These are phyloP conservation scores for Silvanus unidentatus DNA, from an alignment of 2,888 invertebrate genomes.

Conservation along the genomic window DNA sequence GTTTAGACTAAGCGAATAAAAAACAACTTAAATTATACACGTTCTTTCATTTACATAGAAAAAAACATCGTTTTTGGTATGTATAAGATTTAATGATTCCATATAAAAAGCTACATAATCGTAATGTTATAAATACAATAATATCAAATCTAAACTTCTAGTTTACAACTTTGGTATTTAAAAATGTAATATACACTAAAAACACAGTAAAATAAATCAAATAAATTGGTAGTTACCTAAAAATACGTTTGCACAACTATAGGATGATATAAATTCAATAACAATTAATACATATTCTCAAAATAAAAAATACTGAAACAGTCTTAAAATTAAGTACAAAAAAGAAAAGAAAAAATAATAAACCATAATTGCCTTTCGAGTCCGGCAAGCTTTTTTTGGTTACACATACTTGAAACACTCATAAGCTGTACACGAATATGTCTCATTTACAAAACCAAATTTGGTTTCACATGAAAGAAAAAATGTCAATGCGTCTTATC, in stretches of 20 bases:
- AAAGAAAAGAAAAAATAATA: too few species aligned
- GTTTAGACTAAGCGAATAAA: conserved; percentile 2
- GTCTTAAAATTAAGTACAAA: conserved; percentile 19
- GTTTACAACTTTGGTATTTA: conserved; percentile 27
- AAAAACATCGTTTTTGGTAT: neutral
- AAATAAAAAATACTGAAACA: conserved; percentile 2
- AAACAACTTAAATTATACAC: neutral
- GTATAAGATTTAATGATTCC: conserved; percentile 17
- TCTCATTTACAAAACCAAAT: neutral
- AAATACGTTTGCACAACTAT: conserved; percentile 17
- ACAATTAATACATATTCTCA: conserved; percentile 5
- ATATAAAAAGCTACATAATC: conserved; percentile 34
- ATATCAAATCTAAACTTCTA: conserved; percentile 18
- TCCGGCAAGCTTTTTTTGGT: conserved; percentile 11
- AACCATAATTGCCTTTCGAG: too few species aligned
- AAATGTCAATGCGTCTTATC: too few species aligned
- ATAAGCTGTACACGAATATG: conserved; percentile 19
- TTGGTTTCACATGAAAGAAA: conserved; percentile 7
- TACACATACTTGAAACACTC: conserved; percentile 18
- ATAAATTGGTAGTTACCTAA: conserved; percentile 5
- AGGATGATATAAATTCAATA: neutral
- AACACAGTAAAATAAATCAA: conserved; percentile 8
- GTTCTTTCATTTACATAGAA: conserved; percentile 8
- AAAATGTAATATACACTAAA: conserved; percentile 16
- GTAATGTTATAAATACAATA: conserved; percentile 26